phyloP scores from a whole-genome alignment of 2,113 vertebrate genomes.

The Gobiocypris rarus region DNA sequence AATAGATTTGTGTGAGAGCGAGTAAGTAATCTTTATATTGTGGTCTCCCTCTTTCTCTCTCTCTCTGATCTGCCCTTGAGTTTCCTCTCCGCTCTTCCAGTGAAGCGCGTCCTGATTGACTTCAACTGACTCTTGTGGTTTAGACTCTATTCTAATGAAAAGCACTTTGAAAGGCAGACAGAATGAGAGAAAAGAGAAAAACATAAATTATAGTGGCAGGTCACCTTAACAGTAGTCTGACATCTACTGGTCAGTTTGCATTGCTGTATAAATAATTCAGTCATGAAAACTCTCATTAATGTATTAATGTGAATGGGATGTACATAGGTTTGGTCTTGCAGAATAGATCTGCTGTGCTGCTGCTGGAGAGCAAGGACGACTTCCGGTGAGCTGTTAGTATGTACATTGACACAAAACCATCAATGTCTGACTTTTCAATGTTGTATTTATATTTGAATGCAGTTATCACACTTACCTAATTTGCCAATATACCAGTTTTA shows the following conservation, averaged over 20 bases:
- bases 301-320: too few relatives aligned
- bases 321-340: too few relatives aligned
- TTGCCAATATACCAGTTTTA: too few relatives aligned
- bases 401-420: too few relatives aligned
- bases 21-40: constrained; percentile 72
- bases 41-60: constrained; percentile 54
- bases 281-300: background rate
- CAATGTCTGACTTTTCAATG: too few relatives aligned
- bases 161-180: background rate
- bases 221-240: background rate
- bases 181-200: background rate
- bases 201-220: background rate
- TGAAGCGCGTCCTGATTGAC: constrained; percentile 64
- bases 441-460: too few relatives aligned
- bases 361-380: too few relatives aligned
- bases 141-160: constrained; percentile 9
- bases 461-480: too few relatives aligned
- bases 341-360: too few relatives aligned
- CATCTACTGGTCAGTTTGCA: background rate
- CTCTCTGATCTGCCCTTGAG: constrained; percentile 59
- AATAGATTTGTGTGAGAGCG: constrained; percentile 71
- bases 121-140: constrained; percentile 64
- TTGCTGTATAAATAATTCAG: background rate
- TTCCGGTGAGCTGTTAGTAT: too few relatives aligned
- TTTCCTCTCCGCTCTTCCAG: constrained; percentile 57